Conservation (phyloP, 2,797 vertebrate genomes). For the Acropternis orthonyx region DNA sequence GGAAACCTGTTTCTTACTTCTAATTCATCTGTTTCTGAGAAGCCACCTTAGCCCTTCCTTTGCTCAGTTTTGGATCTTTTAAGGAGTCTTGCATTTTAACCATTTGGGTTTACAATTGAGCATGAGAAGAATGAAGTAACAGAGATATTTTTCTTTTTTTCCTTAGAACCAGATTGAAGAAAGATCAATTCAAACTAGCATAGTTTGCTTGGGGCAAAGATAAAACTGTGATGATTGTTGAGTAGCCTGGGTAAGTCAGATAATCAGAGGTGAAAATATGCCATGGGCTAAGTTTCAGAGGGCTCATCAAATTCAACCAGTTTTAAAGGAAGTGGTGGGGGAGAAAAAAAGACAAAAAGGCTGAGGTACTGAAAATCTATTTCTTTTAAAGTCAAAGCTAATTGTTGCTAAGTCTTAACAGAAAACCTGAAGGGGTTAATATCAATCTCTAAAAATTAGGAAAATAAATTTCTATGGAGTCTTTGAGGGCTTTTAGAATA, state of each 20-base stretch:
- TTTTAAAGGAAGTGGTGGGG: slow-evolving; percentile 24
- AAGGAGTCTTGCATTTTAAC: slow-evolving; percentile 1
- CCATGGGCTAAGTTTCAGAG: not conserved
- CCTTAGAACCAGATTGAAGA: not conserved
- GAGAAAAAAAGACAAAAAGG: not conserved
- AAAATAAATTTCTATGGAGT: not conserved
- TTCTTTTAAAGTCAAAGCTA: not conserved
- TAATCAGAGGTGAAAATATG: not conserved
- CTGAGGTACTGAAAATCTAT: not conserved
- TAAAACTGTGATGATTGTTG: not conserved
- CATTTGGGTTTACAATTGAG: not conserved
- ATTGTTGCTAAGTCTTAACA: not conserved
- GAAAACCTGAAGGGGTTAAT: not conserved
- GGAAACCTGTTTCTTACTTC: slow-evolving; percentile 61
- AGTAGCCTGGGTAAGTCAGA: not conserved
- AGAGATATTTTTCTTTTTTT: not conserved
- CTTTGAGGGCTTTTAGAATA: not conserved
- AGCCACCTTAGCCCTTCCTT: slow-evolving; percentile 39
- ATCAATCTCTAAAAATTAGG: not conserved
- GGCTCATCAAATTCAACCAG: not conserved
- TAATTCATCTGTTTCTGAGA: slow-evolving; percentile 63
- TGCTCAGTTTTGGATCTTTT: slow-evolving; percentile 34
- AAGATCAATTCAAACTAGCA: not conserved
- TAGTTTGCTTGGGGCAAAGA: not conserved
- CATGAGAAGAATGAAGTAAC: not conserved